Percentiles rank a stretch among this genome's conserved stretches.
phyloP scores from a whole-genome alignment of 2,888 invertebrate genomes.

The Pocota personata region DNA sequence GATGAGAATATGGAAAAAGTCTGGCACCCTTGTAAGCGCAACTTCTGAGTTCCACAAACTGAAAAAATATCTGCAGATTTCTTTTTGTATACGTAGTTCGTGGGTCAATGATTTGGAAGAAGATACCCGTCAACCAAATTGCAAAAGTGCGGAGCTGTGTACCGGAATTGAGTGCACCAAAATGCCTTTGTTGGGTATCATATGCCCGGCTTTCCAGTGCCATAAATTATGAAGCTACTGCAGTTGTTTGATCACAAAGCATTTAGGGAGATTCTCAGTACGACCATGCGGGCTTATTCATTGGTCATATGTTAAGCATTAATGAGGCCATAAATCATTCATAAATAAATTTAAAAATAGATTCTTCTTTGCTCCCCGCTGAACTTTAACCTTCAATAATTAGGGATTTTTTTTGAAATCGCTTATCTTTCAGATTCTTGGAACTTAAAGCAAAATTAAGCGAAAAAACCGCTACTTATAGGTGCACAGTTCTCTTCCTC shows the following conservation, averaged over 20 bases:
- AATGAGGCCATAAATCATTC: constrained; percentile 29
- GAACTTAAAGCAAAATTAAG: not conserved
- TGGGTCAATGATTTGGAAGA: not conserved
- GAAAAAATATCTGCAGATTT: too few species aligned
- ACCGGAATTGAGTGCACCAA: not conserved
- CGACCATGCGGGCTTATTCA: constrained; percentile 15
- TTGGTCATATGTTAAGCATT: constrained; percentile 46
- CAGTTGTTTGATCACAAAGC: constrained; percentile 19
- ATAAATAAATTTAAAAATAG: constrained; percentile 29
- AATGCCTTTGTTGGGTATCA: not conserved
- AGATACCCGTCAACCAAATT: not conserved
- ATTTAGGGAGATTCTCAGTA: not conserved
- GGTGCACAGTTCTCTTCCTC: not conserved
- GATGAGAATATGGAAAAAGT: too few species aligned
- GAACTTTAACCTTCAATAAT: constrained; percentile 31
- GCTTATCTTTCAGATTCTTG: not conserved
- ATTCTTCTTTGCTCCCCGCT: not conserved
- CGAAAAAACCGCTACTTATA: not conserved
- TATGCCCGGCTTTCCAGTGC: not conserved
- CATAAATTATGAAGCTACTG: constrained; percentile 25
- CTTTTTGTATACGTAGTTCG: not conserved
- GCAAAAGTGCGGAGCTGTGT: too few species aligned
- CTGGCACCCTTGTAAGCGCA: too few species aligned
- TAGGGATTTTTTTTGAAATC: not conserved
- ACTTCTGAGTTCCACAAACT: not conserved